A percentile compares a stretch with the other conserved stretches of the same genome.
phyloP scores from a whole-genome alignment of 2,797 vertebrate species.

The Vespertilio murinus region DNA sequence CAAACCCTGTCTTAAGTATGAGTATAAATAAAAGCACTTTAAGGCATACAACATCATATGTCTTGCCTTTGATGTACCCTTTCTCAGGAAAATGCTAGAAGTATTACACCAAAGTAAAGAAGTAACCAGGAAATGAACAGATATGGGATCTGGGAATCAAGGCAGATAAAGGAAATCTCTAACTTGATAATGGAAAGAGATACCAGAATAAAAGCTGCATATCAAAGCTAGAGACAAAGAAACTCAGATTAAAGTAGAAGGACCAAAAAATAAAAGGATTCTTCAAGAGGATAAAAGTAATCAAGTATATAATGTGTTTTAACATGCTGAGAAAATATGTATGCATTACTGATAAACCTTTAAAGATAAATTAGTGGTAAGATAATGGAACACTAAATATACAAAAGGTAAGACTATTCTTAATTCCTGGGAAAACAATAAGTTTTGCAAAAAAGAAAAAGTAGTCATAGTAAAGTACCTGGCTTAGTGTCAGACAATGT shows the following conservation, averaged over 20 bases:
- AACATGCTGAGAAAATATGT: background rate
- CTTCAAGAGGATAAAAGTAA: background rate
- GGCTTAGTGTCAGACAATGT: background rate
- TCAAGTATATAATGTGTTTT: background rate
- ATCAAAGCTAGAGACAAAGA: background rate
- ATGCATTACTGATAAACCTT: background rate
- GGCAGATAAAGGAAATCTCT: background rate
- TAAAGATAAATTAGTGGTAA: background rate
- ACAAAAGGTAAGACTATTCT: background rate
- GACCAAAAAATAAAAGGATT: background rate
- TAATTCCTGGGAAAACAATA: conserved; percentile 6
- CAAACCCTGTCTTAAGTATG: background rate
- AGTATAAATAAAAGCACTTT: background rate
- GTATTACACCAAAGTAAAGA: background rate
- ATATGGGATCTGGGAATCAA: background rate
- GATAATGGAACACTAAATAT: background rate
- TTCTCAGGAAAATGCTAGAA: background rate
- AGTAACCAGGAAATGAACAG: background rate
- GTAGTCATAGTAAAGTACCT: background rate
- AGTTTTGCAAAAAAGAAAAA: background rate
- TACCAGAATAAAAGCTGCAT: background rate
- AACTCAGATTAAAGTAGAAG: background rate
- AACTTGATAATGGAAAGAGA: background rate
- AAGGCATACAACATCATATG: background rate
- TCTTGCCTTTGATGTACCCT: background rate